A percentile compares a stretch with the other conserved stretches of the same genome.
phyloP scores from a whole-genome alignment of 1,140 invertebrate species.

The Zaprionus ghesquierei region DNA sequence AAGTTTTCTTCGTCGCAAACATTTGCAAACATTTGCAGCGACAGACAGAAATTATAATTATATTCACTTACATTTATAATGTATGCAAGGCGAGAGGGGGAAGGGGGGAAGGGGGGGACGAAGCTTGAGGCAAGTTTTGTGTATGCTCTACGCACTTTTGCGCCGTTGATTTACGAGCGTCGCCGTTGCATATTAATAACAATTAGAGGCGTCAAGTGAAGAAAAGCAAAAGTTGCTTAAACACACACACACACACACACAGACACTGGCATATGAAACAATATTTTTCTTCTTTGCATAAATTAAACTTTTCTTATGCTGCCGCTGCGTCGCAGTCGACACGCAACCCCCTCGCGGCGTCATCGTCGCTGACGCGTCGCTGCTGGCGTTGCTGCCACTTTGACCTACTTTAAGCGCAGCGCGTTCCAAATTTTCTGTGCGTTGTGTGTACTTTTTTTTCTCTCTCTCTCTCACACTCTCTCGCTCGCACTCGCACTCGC shows the following conservation, averaged over 20 bases:
- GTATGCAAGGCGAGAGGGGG: slow-evolving; percentile 53
- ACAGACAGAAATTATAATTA: slow-evolving; percentile 7
- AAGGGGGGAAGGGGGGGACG: neutral
- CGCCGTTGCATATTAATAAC: slow-evolving; percentile 73
- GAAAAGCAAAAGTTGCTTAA: slow-evolving; percentile 66
- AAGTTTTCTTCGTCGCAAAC: slow-evolving; percentile 52
- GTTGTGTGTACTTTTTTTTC: slow-evolving; percentile 60
- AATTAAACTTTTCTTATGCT: slow-evolving; percentile 61
- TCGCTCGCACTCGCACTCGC: neutral
- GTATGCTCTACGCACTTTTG: slow-evolving; percentile 69
- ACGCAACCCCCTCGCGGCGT: slow-evolving; percentile 57
- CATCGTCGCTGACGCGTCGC: slow-evolving; percentile 4
- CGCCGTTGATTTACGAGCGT: slow-evolving; percentile 61
- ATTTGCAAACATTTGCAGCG: slow-evolving; percentile 64
- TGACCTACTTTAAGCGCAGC: slow-evolving; percentile 76
- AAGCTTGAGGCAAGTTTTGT: slow-evolving; percentile 20
- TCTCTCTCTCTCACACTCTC: neutral
- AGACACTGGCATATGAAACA: slow-evolving; percentile 20
- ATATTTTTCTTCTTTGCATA: slow-evolving; percentile 64
- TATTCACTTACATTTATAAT: slow-evolving; percentile 57
- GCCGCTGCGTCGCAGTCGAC: slow-evolving; percentile 18
- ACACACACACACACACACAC: slow-evolving; percentile 2
- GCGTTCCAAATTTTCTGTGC: slow-evolving; percentile 75
- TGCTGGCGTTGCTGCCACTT: slow-evolving; percentile 64
- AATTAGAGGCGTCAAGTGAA: slow-evolving; percentile 48